phyloP scores from a whole-genome alignment of 2,113 vertebrate genomes.

The Psettodes erumei region DNA sequence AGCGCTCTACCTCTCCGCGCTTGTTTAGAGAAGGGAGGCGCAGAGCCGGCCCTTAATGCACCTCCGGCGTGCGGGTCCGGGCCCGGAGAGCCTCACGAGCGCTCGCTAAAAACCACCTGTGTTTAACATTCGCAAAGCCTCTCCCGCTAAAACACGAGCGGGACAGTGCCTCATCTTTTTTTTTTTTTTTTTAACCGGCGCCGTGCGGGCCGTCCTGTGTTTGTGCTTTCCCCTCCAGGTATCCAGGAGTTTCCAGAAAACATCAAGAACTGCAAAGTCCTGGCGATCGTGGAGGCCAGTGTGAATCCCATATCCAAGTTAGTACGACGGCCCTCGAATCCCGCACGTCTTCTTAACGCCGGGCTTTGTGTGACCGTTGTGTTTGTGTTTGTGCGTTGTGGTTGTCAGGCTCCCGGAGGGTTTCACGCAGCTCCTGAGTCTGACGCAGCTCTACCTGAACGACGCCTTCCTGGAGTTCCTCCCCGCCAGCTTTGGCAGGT shows the following conservation, averaged over 20 bases:
- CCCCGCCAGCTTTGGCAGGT: constrained; percentile 98
- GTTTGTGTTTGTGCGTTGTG: constrained; percentile 29
- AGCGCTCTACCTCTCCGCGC: constrained; percentile 26
- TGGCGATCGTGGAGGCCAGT: constrained; percentile 95
- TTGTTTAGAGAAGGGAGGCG: constrained; percentile 57
- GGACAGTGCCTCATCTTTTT: constrained; percentile 14
- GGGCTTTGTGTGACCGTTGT: constrained; percentile 29
- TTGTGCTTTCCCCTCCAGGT: constrained; percentile 81
- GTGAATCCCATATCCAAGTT: constrained; percentile 99
- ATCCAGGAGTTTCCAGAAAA: constrained; percentile 99
- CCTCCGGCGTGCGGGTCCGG: constrained; percentile 3
- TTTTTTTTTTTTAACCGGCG: too few relatives aligned
- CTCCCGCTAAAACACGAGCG: neutral
- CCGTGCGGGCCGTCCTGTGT: too few relatives aligned
- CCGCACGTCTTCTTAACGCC: too few relatives aligned
- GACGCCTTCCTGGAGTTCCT: constrained; percentile 99
- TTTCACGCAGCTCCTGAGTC: constrained; percentile 96
- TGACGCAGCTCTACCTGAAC: constrained; percentile 97
- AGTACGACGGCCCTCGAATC: too few relatives aligned
- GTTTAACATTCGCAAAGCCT: constrained; percentile 37
- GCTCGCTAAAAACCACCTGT: constrained; percentile 30
- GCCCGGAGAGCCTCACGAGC: constrained; percentile 10
- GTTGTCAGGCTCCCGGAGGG: constrained; percentile 93
- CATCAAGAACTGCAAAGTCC: constrained; percentile 98
- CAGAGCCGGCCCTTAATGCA: constrained; percentile 45